Evolutionary conservation across 2,113 vertebrate genomes (phyloP).

Genomic region (Sceloporus undulatus): DNA sequence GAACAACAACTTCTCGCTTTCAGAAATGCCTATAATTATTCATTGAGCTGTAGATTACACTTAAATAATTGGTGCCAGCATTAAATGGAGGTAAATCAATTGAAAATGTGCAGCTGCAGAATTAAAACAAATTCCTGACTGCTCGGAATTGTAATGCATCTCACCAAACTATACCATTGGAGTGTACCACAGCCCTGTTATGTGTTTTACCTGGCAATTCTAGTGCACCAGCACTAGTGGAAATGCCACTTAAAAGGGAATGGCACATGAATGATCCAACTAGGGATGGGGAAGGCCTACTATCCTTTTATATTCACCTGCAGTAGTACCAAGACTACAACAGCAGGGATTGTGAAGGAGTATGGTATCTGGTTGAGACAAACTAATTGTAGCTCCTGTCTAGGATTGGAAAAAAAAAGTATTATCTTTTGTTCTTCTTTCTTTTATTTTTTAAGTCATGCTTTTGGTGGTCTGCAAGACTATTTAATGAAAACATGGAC

Average conservation of each 20-base stretch:
- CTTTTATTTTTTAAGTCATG: too few species aligned
- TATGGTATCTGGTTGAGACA: too few species aligned
- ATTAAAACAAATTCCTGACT: neutral
- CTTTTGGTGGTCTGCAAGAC: too few species aligned
- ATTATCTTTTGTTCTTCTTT: too few species aligned
- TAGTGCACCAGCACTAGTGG: too few species aligned
- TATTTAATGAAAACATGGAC: too few species aligned
- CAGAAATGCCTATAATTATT: conserved; percentile 12
- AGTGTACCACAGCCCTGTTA: neutral
- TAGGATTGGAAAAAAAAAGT: too few species aligned
- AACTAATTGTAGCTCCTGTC: too few species aligned
- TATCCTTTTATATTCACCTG: neutral
- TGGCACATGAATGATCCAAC: neutral
- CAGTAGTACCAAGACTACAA: neutral
- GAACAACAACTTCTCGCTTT: neutral
- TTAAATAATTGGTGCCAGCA: conserved; percentile 10
- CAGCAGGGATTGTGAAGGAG: neutral
- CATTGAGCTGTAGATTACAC: conserved; percentile 6
- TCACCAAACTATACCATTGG: neutral
- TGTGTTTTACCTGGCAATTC: too few species aligned
- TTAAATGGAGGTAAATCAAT: neutral
- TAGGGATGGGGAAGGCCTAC: neutral
- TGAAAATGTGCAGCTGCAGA: conserved; percentile 4
- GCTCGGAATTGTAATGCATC: neutral
- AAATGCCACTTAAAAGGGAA: neutral